Base-by-base conservation (phyloP, 2,888 invertebrate species). In the Drosophila pullipes region DNA sequence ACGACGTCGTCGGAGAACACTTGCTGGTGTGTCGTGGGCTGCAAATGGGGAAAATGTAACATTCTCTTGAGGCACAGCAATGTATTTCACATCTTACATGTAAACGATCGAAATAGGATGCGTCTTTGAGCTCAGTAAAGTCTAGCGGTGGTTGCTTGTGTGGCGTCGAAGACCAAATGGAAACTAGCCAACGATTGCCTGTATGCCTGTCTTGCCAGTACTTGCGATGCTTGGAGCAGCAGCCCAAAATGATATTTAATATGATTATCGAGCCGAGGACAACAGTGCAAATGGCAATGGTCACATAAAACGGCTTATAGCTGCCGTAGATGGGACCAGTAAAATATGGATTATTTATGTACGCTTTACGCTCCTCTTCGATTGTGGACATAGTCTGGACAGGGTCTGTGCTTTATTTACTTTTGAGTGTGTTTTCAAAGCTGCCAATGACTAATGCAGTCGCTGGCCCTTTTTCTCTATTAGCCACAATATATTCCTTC, bases 131-230 rank as follows among this genome's bases (percentile, higher is more conserved):
- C 92, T 97, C 97, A 0, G 96, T 96, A 61, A 96, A 95, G 92
- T 97, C 97, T 6, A 97, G 93, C 1, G 98, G 96, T 4, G 97
- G 96, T 91, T 97, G 97, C 80, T 96, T 96, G 92, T 97, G 96
- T 0, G 97, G 97, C 7, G 97, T 96, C 44, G 96, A 95, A 3
- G 97, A 96, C 97, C 97, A 98, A 92, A 98, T 94, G 3, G 97
- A 96, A 25, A 97, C 95, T 71, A 97, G 94, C 97, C 97, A 97
- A 89, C 97, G 96, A 92, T 97, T 97, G 58, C 97, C 97, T 96
- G 91, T 37, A 92, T 97, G 96, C 81, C 96, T 95, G 91, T 97
- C 96, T 81, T 96, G 95, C 98, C 98, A 98, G 91, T 98, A 98
- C 47, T 95, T 94, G 4, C 96, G 96, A 92, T 97, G 95, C 82